Percentiles rank a stretch among this genome's conserved stretches.
Conservation (phyloP, 2,113 vertebrate species). For the Oreochromis spilurus region DNA sequence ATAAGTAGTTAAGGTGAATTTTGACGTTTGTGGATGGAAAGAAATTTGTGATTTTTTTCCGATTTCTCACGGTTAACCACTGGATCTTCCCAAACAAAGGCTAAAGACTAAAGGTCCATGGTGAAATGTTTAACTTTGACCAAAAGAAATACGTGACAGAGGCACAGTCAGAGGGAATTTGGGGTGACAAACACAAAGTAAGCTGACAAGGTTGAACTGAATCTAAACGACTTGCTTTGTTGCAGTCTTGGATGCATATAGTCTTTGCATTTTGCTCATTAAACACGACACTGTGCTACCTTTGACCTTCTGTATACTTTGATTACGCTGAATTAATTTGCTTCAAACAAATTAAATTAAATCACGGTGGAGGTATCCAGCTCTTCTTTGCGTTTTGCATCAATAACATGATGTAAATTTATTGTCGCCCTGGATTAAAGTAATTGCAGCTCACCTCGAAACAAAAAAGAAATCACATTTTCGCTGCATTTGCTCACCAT, state of each 20-base stretch:
- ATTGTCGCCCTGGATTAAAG: neutral
- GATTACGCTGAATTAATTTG: neutral
- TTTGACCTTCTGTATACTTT: neutral
- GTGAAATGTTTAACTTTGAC: neutral
- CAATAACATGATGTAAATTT: neutral
- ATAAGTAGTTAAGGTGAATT: neutral
- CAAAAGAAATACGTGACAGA: neutral
- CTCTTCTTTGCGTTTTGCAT: neutral
- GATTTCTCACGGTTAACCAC: neutral
- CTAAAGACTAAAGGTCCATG: neutral
- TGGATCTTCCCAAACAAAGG: neutral
- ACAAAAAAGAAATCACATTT: constrained; percentile 11
- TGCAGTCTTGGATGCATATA: neutral
- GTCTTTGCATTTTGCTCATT: neutral
- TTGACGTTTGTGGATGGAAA: neutral
- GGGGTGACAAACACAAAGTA: neutral
- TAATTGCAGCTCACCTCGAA: constrained; percentile 9
- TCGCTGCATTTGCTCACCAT: constrained; percentile 9
- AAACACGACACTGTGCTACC: neutral
- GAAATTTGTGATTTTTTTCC: neutral
- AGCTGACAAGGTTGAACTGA: neutral
- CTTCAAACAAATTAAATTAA: neutral
- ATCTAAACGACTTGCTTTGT: neutral
- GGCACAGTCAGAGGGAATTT: neutral
- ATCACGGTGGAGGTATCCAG: neutral